phyloP scores from a whole-genome alignment of 2,113 vertebrate genomes.

The Charadrius vociferus region DNA sequence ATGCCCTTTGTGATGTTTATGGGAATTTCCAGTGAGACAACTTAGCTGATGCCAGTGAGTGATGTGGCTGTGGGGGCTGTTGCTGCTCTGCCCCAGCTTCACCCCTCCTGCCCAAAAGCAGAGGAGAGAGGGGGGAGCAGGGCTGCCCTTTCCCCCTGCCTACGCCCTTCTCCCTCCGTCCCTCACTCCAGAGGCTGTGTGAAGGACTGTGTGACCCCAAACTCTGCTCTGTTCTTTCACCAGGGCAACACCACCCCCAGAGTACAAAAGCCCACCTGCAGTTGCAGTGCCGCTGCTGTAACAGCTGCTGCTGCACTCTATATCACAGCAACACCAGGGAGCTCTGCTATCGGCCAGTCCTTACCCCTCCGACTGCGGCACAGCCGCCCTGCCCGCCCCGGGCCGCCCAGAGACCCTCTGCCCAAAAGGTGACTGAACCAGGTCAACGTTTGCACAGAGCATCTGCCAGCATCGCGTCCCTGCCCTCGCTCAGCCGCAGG shows the following conservation, averaged over 20 bases:
- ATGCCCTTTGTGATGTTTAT: not conserved
- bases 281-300: not conserved
- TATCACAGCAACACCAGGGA: not conserved
- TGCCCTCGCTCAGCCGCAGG: not conserved
- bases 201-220: not conserved
- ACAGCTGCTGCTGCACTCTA: not conserved
- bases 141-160: not conserved
- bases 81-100: not conserved
- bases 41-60: not conserved
- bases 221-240: not conserved
- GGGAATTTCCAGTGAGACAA: not conserved
- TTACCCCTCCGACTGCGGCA: not conserved
- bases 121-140: fast-evolving
- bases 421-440: not conserved
- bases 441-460: not conserved
- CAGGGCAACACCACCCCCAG: not conserved
- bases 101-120: not conserved
- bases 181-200: not conserved
- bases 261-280: not conserved
- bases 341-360: not conserved
- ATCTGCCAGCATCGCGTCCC: not conserved
- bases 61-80: not conserved
- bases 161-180: not conserved
- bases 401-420: not conserved
- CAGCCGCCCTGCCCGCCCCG: not conserved